phyloP scores from a whole-genome alignment of 1,140 invertebrate species.

The Meteorus sp. region DNA sequence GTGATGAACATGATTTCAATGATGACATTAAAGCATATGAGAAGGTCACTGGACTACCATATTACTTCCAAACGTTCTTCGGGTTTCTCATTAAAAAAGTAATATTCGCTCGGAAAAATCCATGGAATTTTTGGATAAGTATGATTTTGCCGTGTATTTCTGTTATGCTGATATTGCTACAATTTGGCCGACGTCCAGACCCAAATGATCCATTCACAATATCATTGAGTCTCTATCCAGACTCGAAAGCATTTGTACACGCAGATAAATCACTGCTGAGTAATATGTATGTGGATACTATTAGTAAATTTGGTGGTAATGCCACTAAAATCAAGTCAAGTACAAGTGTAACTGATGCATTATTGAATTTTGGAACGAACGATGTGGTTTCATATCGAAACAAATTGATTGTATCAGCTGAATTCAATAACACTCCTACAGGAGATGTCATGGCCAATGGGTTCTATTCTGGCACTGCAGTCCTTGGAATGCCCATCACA shows the following conservation, averaged over 20 bases:
- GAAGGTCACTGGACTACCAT: too few species aligned
- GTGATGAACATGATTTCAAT: conserved; percentile 42
- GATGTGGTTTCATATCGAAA: conserved; percentile 47
- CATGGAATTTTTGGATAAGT: conserved; percentile 35
- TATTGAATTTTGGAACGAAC: conserved; percentile 35
- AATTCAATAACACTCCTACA: conserved; percentile 42
- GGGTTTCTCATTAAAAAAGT: conserved; percentile 48
- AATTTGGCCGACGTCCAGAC: conserved; percentile 38
- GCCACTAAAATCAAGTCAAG: conserved; percentile 2
- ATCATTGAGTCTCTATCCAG: conserved; percentile 14
- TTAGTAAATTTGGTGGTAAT: conserved; percentile 29
- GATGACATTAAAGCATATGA: too few species aligned
- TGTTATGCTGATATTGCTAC: conserved; percentile 42
- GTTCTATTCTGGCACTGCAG: conserved; percentile 47
- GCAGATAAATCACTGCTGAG: conserved; percentile 31
- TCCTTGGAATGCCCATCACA: conserved; percentile 49
- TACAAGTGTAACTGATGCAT: conserved; percentile 31
- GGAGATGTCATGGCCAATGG: conserved; percentile 39
- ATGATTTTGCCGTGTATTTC: conserved; percentile 44
- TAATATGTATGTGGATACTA: conserved; percentile 32
- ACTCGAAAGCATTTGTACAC: conserved; percentile 41
- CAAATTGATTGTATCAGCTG: conserved; percentile 44
- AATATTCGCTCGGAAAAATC: conserved; percentile 44
- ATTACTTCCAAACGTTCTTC: conserved; percentile 38
- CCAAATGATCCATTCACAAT: neutral